A percentile compares a stretch with the other conserved stretches of the same genome.
These are phyloP conservation scores for Bimastos eiseni DNA, from an alignment of 2,888 invertebrate genomes.

Conservation along the genomic window DNA sequence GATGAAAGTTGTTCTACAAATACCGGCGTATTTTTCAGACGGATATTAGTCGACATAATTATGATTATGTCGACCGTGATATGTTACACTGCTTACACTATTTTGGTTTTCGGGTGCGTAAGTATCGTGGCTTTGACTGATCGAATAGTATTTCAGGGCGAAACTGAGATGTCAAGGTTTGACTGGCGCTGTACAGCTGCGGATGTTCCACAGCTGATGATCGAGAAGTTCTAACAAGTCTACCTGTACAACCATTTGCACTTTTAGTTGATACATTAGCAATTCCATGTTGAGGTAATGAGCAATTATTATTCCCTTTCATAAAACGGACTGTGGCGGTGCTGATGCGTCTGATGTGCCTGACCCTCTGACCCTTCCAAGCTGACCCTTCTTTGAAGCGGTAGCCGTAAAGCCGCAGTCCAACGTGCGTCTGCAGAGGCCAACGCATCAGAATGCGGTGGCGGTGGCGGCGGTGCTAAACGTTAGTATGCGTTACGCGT, in stretches of 20 bases:
- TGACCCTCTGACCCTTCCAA: not conserved
- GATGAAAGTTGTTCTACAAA: not conserved
- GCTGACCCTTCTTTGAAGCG: not conserved
- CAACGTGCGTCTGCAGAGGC: not conserved
- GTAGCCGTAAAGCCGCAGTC: not conserved
- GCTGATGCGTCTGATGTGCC: not conserved
- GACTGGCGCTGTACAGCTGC: not conserved
- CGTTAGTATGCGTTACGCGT: not conserved
- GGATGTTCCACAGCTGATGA: not conserved
- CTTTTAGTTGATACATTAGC: not conserved
- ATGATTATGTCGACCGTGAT: not conserved
- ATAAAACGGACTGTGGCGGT: not conserved
- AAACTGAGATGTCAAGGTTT: no score
- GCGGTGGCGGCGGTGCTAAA: not conserved
- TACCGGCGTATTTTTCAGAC: not conserved
- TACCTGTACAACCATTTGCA: conserved; percentile 9
- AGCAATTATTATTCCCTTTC: conserved; percentile 13
- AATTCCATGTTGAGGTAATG: not conserved
- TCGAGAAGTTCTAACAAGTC: not conserved
- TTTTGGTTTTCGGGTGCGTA: not conserved
- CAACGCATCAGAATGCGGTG: not conserved
- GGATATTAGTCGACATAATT: not conserved
- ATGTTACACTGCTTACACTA: not conserved
- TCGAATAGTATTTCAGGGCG: no score
- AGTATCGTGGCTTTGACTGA: not conserved